Evolutionary conservation across 2,797 vertebrate species (phyloP).

Genomic region (Galaxias olidus): DNA sequence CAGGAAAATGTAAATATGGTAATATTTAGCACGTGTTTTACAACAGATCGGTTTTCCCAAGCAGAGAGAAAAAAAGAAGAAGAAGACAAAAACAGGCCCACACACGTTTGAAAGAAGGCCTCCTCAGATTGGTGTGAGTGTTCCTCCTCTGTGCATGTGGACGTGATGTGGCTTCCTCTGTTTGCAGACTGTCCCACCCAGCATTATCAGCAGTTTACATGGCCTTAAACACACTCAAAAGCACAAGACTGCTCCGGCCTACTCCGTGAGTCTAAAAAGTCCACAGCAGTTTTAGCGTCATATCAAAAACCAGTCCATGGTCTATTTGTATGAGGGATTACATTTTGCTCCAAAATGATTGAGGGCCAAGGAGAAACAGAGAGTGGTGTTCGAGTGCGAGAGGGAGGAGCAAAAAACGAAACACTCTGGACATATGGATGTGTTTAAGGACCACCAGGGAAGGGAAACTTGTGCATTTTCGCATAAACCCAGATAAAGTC

Average conservation of each 20-base stretch:
- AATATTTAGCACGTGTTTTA: conserved; percentile 83
- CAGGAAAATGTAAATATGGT: conserved; percentile 85
- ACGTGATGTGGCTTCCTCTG: conserved; percentile 71
- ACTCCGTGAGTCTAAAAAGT: conserved; percentile 69
- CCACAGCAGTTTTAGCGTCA: conserved; percentile 77
- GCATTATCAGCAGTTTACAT: conserved; percentile 51
- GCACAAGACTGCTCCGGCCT: conserved; percentile 70
- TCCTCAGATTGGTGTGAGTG: conserved; percentile 70
- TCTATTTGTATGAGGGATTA: conserved; percentile 59
- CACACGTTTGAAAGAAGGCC: conserved; percentile 72
- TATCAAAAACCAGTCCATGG: conserved; percentile 64
- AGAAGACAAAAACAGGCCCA: conserved; percentile 69
- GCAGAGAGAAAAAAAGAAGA: conserved; percentile 62
- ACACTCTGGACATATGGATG: conserved; percentile 82
- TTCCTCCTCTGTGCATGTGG: conserved; percentile 67
- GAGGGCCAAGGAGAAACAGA: conserved; percentile 23
- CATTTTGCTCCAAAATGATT: conserved; percentile 54
- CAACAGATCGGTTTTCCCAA: conserved; percentile 83
- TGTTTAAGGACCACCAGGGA: conserved; percentile 88
- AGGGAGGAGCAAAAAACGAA: conserved; percentile 58
- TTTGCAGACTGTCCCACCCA: conserved; percentile 71
- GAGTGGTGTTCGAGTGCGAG: conserved; percentile 24
- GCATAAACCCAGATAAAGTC: conserved; percentile 84
- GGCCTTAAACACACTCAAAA: conserved; percentile 58
- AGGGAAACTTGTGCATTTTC: conserved; percentile 84